A percentile compares a stretch with the other conserved stretches of the same genome.
These are phyloP conservation scores for Eueides isabella DNA, from an alignment of 1,140 invertebrate genomes.

Conservation along the genomic window DNA sequence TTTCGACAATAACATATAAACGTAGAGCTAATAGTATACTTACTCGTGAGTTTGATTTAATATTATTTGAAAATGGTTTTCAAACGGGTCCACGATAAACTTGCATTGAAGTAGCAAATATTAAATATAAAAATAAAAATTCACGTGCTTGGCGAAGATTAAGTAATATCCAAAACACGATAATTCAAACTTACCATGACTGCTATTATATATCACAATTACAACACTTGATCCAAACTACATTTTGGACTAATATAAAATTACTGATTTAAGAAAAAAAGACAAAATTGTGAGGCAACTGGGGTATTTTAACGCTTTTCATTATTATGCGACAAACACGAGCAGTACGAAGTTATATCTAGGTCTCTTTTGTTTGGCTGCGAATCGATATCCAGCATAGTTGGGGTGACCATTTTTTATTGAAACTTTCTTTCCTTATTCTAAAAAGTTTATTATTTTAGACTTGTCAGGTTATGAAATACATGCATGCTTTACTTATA, in stretches of 20 bases:
- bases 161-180: background rate
- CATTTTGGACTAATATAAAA: conserved; percentile 40
- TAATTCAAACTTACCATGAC: conserved; percentile 39
- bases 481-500: background rate
- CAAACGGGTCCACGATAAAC: background rate
- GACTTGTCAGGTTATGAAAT: background rate
- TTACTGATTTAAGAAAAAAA: conserved; percentile 23
- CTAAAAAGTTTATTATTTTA: background rate
- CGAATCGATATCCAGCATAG: conserved; percentile 65
- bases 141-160: background rate
- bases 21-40: no score
- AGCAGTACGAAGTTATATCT: conserved; percentile 54
- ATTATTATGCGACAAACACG: conserved; percentile 74
- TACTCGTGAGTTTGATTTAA: no score
- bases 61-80: background rate
- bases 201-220: conserved; percentile 23
- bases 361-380: conserved; percentile 56
- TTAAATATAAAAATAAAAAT: background rate
- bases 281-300: conserved; percentile 40
- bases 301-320: conserved; percentile 53
- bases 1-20: no score
- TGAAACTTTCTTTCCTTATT: background rate
- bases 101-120: background rate
- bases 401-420: conserved; percentile 61
- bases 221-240: conserved; percentile 24